phyloP scores from a whole-genome alignment of 2,797 vertebrate species.

The Cyclopterus lumpus region DNA sequence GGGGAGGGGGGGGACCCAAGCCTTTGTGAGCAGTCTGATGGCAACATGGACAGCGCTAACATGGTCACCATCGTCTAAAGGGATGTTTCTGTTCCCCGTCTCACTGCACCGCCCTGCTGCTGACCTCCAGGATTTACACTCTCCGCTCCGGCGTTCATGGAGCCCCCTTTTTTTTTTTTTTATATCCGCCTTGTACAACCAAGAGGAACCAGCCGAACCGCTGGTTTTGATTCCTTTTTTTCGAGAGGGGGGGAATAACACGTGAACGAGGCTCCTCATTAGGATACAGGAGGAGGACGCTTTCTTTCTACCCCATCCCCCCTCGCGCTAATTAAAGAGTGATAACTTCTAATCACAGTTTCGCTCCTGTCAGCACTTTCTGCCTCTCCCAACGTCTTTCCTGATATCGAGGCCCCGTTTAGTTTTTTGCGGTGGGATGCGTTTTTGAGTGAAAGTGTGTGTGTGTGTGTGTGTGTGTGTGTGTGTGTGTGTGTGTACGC shows the following conservation, averaged over 20 bases:
- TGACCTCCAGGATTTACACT: constrained; percentile 26
- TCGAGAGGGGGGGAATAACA: constrained; percentile 41
- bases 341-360: constrained; percentile 67
- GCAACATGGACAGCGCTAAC: neutral
- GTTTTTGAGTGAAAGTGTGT: neutral
- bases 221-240: constrained; percentile 67
- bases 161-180: neutral
- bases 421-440: too few species aligned
- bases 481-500: neutral
- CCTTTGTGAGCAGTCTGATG: neutral
- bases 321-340: constrained; percentile 63
- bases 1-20: neutral
- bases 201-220: constrained; percentile 26
- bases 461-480: neutral
- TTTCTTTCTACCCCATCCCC: constrained; percentile 31
- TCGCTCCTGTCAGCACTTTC: constrained; percentile 60
- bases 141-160: constrained; percentile 4
- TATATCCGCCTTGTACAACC: constrained; percentile 28
- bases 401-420: constrained; percentile 40
- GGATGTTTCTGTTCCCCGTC: neutral
- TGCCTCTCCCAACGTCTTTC: constrained; percentile 16
- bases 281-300: constrained; percentile 37
- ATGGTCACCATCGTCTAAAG: constrained; percentile 16
- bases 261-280: constrained; percentile 59
- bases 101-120: neutral